A percentile compares a stretch with the other conserved stretches of the same genome.
Evolutionary conservation across 1,140 invertebrate genomes (phyloP).

Genomic region (Sycobia sp.): DNA sequence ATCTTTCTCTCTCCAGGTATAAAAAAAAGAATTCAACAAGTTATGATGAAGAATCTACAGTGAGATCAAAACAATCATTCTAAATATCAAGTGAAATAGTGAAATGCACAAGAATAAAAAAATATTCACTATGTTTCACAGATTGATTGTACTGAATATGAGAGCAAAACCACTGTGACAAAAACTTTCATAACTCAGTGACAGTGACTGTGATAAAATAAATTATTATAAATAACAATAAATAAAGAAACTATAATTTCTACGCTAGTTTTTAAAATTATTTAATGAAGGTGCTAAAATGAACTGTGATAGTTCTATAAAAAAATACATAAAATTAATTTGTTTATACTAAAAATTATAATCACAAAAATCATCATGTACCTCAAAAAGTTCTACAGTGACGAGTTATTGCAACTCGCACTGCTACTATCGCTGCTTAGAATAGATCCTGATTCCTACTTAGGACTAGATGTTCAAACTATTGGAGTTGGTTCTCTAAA

Average conservation of each 20-base stretch:
- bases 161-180: conserved; percentile 42
- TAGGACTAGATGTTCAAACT: conserved; percentile 64
- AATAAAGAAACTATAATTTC: conserved; percentile 3
- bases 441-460: conserved; percentile 72
- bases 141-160: conserved; percentile 30
- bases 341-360: conserved; percentile 34
- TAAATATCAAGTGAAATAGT: conserved; percentile 4
- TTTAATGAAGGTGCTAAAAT: no score
- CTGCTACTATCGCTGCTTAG: conserved; percentile 77
- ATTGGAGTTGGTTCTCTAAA: conserved; percentile 65
- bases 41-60: conserved; percentile 10
- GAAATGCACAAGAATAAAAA: conserved; percentile 7
- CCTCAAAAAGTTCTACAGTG: conserved; percentile 76
- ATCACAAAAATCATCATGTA: conserved; percentile 66
- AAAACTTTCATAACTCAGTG: conserved; percentile 24
- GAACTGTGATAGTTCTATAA: conserved; percentile 22
- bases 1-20: conserved; percentile 20
- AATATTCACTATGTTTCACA: conserved; percentile 9
- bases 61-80: conserved; percentile 1
- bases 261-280: no score
- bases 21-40: conserved; percentile 1
- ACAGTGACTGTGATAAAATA: conserved; percentile 27
- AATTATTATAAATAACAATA: conserved; percentile 11
- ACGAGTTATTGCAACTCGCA: conserved; percentile 79
- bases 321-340: conserved; percentile 2